Percentiles rank a stretch among this genome's conserved stretches.
Evolutionary conservation across 2,888 invertebrate species (phyloP).

Genomic region (Psylliodes chrysocephalus): DNA sequence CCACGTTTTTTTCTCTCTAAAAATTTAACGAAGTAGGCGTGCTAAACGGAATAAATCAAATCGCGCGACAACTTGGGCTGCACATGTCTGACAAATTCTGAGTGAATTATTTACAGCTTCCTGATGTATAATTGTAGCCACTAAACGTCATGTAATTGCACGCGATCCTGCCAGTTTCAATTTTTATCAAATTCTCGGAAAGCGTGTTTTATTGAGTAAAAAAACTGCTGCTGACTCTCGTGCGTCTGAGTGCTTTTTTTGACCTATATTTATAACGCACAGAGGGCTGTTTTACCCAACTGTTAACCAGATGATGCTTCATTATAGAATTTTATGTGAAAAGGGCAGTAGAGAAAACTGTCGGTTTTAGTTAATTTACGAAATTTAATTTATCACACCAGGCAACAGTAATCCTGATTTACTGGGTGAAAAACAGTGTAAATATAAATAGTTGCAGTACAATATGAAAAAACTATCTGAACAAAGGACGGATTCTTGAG

Average conservation of each 20-base stretch:
- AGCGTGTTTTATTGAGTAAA: conserved; percentile 29
- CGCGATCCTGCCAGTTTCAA: conserved; percentile 57
- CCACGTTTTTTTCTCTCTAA: neutral
- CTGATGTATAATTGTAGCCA: conserved; percentile 58
- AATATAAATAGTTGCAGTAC: too few relatives aligned
- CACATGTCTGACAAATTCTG: conserved; percentile 47
- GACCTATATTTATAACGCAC: conserved; percentile 21
- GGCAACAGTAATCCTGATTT: too few relatives aligned
- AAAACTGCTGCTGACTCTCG: conserved; percentile 7
- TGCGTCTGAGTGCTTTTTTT: conserved; percentile 16
- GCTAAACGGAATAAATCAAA: conserved; percentile 11
- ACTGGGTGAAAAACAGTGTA: too few relatives aligned
- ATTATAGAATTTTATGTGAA: too few relatives aligned
- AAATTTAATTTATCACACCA: too few relatives aligned
- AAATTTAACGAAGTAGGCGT: conserved; percentile 18
- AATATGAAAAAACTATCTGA: too few relatives aligned
- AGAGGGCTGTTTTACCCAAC: neutral
- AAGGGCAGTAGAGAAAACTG: too few relatives aligned
- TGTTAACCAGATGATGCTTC: too few relatives aligned
- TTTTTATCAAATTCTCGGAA: conserved; percentile 56
- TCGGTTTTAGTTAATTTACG: too few relatives aligned
- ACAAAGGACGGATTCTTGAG: too few relatives aligned
- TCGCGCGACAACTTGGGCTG: neutral
- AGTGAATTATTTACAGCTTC: conserved; percentile 58
- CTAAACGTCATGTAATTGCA: conserved; percentile 58